Percentiles rank a stretch among this genome's conserved stretches.
Evolutionary conservation across 1,140 invertebrate species (phyloP).

Genomic region (Tetramorium simillimum): DNA sequence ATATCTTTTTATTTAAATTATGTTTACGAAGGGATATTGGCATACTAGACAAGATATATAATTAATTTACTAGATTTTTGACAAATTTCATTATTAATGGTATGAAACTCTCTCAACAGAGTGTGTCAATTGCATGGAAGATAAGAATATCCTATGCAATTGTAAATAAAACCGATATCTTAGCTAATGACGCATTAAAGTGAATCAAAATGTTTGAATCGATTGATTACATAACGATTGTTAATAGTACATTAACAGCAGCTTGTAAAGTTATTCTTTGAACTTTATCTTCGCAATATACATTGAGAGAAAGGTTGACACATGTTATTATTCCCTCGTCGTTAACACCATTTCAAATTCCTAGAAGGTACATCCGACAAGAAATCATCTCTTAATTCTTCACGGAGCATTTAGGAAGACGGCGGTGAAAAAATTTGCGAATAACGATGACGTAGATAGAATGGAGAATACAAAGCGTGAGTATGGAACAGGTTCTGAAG

Average conservation of each 20-base stretch:
- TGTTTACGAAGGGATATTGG: background rate
- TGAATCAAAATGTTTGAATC: background rate
- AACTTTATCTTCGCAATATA: background rate
- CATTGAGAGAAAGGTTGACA: background rate
- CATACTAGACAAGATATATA: background rate
- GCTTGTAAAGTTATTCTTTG: constrained; percentile 11
- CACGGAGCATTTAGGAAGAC: background rate
- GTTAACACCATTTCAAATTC: background rate
- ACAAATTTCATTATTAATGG: background rate
- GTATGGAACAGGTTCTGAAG: background rate
- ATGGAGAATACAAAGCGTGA: background rate
- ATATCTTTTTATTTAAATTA: background rate
- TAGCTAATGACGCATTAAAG: background rate
- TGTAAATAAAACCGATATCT: constrained; percentile 24
- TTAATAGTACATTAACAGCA: background rate
- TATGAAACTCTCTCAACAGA: background rate
- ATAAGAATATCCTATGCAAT: background rate
- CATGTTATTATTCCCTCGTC: constrained; percentile 4
- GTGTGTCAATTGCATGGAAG: background rate
- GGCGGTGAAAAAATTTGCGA: background rate
- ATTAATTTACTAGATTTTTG: background rate
- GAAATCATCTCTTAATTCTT: background rate
- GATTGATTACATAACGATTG: background rate
- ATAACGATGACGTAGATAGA: background rate
- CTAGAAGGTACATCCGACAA: background rate